These are phyloP conservation scores for Tokudaia muenninki DNA, from an alignment of 2,797 vertebrate genomes.

Conservation along the genomic window DNA sequence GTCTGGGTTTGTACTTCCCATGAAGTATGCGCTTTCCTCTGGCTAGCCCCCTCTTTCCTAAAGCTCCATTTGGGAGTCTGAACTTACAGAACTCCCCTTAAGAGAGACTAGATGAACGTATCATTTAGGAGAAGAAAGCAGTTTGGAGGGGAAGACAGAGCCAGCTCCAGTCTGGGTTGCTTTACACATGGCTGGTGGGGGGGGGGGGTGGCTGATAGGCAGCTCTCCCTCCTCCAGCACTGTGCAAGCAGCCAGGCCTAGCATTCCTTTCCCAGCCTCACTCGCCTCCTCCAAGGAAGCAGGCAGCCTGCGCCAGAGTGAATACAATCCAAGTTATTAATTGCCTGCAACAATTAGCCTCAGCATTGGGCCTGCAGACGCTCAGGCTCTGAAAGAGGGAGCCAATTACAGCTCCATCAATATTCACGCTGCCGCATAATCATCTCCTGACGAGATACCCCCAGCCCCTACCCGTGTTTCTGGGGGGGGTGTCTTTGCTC, in stretches of 20 bases:
- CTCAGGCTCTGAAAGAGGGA: conserved; percentile 76
- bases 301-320: conserved; percentile 80
- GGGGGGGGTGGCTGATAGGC: conserved; percentile 34
- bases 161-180: background rate
- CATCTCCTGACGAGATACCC: conserved; percentile 37
- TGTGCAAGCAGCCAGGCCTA: conserved; percentile 39
- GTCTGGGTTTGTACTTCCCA: background rate
- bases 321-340: conserved; percentile 89
- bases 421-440: conserved; percentile 83
- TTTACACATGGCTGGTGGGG: background rate
- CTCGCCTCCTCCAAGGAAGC: conserved; percentile 80
- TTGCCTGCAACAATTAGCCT: conserved; percentile 90
- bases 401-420: conserved; percentile 86
- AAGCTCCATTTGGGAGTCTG: background rate
- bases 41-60: background rate
- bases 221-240: background rate
- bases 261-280: conserved; percentile 69
- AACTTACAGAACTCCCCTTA: background rate
- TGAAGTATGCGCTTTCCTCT: background rate
- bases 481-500: conserved; percentile 60
- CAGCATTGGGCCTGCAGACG: conserved; percentile 83
- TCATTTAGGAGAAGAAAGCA: conserved; percentile 1
- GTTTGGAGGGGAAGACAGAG: background rate
- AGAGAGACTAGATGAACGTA: background rate
- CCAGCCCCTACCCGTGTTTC: conserved; percentile 15